phyloP scores from a whole-genome alignment of 2,113 vertebrate genomes.

The Eulacestoma nigropectus region DNA sequence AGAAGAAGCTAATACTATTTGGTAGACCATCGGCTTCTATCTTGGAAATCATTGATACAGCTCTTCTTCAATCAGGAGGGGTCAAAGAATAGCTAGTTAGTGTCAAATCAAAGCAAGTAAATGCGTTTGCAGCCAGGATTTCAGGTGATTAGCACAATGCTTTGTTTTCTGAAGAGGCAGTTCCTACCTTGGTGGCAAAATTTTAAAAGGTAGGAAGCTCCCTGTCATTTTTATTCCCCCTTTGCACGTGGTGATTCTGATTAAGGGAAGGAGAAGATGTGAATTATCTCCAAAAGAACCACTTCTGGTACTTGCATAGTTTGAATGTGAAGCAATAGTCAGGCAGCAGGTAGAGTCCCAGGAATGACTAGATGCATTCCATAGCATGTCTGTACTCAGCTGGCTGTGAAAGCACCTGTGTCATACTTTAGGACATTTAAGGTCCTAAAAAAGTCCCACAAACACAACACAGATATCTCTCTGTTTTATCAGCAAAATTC shows the following conservation, averaged over 20 bases:
- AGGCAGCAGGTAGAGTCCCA: neutral
- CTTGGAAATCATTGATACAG: neutral
- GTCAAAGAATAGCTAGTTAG: neutral
- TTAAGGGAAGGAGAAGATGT: neutral
- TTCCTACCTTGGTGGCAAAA: neutral
- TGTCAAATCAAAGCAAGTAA: neutral
- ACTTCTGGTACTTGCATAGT: neutral
- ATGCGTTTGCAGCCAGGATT: neutral
- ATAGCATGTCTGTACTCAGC: neutral
- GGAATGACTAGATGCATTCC: neutral
- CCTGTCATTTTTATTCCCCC: neutral
- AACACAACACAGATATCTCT: neutral
- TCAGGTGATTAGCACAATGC: neutral
- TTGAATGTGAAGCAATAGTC: neutral
- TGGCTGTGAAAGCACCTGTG: neutral
- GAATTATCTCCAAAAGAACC: neutral
- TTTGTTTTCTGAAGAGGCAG: neutral
- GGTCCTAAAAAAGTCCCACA: neutral
- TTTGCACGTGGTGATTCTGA: neutral
- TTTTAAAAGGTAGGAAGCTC: neutral
- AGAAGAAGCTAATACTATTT: neutral
- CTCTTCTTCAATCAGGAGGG: neutral
- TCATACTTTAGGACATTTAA: neutral
- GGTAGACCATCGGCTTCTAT: constrained; percentile 11
- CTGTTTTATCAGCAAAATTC: neutral